Evolutionary conservation across 2,888 invertebrate species (phyloP).

Genomic region (Allacma fusca): DNA sequence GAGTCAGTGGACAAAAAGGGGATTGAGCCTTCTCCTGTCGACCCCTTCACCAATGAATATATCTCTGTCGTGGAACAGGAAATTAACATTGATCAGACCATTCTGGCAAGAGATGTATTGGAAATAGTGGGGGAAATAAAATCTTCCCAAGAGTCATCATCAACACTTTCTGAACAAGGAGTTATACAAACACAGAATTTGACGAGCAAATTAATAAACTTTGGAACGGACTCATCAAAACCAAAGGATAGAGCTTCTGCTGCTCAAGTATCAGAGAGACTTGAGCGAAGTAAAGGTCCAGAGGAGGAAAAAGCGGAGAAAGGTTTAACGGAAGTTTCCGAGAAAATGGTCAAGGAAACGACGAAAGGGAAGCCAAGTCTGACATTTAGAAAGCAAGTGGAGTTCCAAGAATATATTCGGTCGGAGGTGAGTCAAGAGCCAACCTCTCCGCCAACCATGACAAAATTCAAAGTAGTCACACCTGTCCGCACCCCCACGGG

Average conservation of each 20-base stretch:
- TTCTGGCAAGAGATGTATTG: background rate
- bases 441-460: conserved; percentile 53
- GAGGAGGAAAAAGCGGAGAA: conserved; percentile 3
- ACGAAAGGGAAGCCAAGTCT: conserved; percentile 1
- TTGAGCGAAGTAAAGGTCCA: background rate
- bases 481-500: conserved; percentile 49
- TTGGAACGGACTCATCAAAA: too few species aligned
- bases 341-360: conserved; percentile 13
- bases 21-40: background rate
- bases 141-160: too few species aligned
- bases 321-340: too few species aligned
- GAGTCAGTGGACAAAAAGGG: background rate
- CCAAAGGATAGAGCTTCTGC: too few species aligned
- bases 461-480: conserved; percentile 56
- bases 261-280: too few species aligned
- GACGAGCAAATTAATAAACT: too few species aligned
- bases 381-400: conserved; percentile 16
- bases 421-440: background rate
- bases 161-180: too few species aligned
- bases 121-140: conserved; percentile 21
- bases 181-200: too few species aligned
- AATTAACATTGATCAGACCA: conserved; percentile 14
- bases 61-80: conserved; percentile 20
- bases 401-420: conserved; percentile 25
- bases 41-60: background rate